Conservation (phyloP, 1,140 invertebrate genomes). For the Heliconius hewitsoni region DNA sequence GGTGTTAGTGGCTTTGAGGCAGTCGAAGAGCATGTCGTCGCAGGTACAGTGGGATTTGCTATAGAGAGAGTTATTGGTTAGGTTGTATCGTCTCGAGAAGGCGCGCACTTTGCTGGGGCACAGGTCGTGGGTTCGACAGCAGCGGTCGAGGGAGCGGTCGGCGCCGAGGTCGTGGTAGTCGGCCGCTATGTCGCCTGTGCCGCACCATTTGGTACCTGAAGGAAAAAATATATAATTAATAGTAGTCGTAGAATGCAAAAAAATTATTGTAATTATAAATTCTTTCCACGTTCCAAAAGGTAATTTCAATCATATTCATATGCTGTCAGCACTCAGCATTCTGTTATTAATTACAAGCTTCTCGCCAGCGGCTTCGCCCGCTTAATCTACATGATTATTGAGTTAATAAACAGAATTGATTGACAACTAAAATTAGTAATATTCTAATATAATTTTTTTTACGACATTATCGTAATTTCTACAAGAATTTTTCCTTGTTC, state of each 20-base stretch:
- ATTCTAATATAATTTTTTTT: too few relatives aligned
- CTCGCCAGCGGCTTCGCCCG: too few relatives aligned
- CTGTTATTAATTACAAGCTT: too few relatives aligned
- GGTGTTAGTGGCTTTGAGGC: constrained; percentile 87
- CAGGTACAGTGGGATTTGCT: constrained; percentile 95
- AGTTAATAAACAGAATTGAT: too few relatives aligned
- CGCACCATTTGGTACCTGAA: constrained; percentile 94
- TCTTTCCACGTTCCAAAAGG: too few relatives aligned
- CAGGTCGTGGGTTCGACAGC: constrained; percentile 92
- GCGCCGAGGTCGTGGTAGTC: constrained; percentile 91
- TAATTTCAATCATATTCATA: too few relatives aligned
- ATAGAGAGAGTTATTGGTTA: constrained; percentile 91
- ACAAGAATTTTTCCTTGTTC: too few relatives aligned
- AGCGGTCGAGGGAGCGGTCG: constrained; percentile 87
- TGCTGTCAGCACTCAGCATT: too few relatives aligned
- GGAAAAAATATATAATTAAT: not conserved
- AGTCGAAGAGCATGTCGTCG: constrained; percentile 90
- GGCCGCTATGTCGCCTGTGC: constrained; percentile 91
- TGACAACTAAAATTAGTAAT: too few relatives aligned
- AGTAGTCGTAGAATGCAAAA: too few relatives aligned
- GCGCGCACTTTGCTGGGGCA: constrained; percentile 88
- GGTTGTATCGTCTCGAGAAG: constrained; percentile 88
- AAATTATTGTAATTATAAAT: not conserved
- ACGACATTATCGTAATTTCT: too few relatives aligned
- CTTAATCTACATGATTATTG: too few relatives aligned